Base-by-base conservation (phyloP, 2,797 vertebrate genomes). In the Xiphophorus birchmanni region DNA sequence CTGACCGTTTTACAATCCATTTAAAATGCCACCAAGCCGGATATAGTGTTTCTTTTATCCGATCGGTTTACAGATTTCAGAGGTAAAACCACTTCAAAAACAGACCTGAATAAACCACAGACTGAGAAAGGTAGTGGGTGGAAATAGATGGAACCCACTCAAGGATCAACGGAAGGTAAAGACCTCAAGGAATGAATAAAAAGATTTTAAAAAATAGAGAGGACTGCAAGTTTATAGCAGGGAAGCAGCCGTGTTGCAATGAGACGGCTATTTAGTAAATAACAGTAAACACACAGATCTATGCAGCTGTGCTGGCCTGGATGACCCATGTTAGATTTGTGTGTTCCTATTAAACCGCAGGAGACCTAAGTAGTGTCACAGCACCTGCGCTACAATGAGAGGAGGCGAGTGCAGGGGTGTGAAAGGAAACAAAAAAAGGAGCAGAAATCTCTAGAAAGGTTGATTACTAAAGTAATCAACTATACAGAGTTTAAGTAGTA, bases 181-280 rank as follows among this genome's bases (percentile, higher is more conserved):
- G 76, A 84, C 58, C 76, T 80, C 32, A 73, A 86, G 82, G 85
- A 89, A 88, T 84, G 63, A 88, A 88, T 87, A 74, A 79, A 87
- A 82, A 83, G 35, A 21, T n/a, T 78, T 77, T 72, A 79, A 83
- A 80, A 37, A 8, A 40, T 21, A 72, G 13, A 82, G 75, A 78
- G 45, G 73, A 87, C 75, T 76, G 84, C 84, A 89, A 91, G 91
- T 95, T 95, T 93, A 95, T 90, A 91, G 87, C 67, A 45, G 90
- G 82, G 86, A 87, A 93, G 84, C 88, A 85, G 90, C 87, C 87
- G 92, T 91, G 93, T 90, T 92, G 93, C 92, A 94, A 94, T 88
- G 86, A 92, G 92, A 92, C 94, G 89, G 90, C 89, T 94, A 93
- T 94, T 94, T 95, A 92, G 93, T 95, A 96, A 95, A 96, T 94